Evolutionary conservation across 2,113 vertebrate species (phyloP).

Genomic region (Cheirogaleus medius): DNA sequence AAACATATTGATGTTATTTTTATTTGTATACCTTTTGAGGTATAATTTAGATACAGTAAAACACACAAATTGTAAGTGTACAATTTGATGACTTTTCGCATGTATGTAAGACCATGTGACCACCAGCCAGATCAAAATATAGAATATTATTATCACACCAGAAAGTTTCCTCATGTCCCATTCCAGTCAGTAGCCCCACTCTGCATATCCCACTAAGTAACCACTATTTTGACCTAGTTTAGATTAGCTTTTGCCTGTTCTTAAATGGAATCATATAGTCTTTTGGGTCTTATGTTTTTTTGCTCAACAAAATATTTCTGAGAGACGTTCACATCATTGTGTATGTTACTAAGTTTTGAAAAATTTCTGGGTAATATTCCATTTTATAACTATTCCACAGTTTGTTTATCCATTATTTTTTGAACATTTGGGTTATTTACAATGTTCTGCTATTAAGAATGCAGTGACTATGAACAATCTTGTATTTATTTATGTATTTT

Average conservation of each 20-base stretch:
- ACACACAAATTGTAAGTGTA: neutral
- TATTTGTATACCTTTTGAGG: neutral
- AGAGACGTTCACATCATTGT: neutral
- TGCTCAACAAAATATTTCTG: slow-evolving; percentile 47
- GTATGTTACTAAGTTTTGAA: slow-evolving; percentile 2
- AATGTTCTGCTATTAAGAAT: slow-evolving; percentile 23
- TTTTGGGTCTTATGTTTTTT: slow-evolving; percentile 44
- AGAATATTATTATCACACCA: neutral
- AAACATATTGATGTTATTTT: neutral
- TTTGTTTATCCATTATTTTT: slow-evolving; percentile 23
- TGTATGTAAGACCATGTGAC: neutral
- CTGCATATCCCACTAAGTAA: neutral
- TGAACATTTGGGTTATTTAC: slow-evolving; percentile 15
- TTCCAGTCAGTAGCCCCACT: neutral
- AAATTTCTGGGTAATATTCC: neutral
- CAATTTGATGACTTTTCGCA: neutral
- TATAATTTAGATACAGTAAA: slow-evolving; percentile 9
- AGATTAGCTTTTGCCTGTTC: neutral
- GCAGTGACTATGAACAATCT: slow-evolving; percentile 13
- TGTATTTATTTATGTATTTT: neutral
- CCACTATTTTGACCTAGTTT: slow-evolving; percentile 13
- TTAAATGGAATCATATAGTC: neutral
- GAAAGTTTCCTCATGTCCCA: neutral
- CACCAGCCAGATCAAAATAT: neutral
- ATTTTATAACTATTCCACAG: neutral